Evolutionary conservation across 2,113 vertebrate species (phyloP).

Genomic region (Dasyornis broadbenti): DNA sequence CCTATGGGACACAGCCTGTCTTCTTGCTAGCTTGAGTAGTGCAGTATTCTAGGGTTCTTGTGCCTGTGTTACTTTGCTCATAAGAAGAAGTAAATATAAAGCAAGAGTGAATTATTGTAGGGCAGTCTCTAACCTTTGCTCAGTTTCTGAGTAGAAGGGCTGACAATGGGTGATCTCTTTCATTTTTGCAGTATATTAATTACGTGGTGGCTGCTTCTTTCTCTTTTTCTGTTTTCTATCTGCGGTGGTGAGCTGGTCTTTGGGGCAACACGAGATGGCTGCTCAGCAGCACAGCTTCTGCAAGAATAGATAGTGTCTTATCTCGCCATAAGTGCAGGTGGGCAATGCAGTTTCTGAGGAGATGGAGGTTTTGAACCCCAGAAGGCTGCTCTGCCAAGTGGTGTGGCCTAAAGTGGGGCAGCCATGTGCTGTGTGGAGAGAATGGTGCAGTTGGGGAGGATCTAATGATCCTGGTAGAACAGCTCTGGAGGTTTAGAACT

Average conservation of each 20-base stretch:
- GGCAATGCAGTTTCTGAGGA: not conserved
- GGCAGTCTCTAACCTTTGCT: not conserved
- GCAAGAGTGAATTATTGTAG: not conserved
- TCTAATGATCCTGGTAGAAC: not conserved
- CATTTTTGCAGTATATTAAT: not conserved
- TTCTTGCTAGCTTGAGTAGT: not conserved
- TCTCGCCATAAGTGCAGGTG: not conserved
- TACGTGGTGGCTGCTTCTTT: not conserved
- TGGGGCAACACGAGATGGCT: not conserved
- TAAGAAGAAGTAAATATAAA: not conserved
- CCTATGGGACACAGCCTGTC: accelerated
- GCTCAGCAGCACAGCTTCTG: not conserved
- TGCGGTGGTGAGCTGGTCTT: not conserved
- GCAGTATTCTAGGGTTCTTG: not conserved
- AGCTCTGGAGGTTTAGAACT: not conserved
- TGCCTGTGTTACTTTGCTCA: not conserved
- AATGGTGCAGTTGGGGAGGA: not conserved
- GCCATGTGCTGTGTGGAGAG: not conserved
- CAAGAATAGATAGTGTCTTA: not conserved
- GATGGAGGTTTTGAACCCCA: not conserved
- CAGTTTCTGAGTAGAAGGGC: not conserved
- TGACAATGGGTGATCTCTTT: not conserved
- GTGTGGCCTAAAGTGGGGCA: not conserved
- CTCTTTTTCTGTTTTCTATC: no score
- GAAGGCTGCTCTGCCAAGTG: not conserved